A percentile compares a stretch with the other conserved stretches of the same genome.
Evolutionary conservation across 2,113 vertebrate species (phyloP).

Genomic region (Odobenus rosmarus): DNA sequence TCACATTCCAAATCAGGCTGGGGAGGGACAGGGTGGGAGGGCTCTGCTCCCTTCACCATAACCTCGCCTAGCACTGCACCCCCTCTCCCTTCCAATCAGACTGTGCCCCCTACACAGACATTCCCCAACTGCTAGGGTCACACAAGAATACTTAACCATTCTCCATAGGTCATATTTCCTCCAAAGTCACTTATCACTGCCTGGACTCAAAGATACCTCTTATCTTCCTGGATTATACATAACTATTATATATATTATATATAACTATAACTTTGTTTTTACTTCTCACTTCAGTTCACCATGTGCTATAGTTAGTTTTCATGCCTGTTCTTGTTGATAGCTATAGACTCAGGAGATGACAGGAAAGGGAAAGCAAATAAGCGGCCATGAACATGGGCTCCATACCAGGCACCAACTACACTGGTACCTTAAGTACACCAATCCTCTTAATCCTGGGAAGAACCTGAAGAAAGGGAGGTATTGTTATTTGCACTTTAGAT

Average conservation of each 20-base stretch:
- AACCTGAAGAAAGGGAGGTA: background rate
- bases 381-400: background rate
- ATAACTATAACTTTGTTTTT: background rate
- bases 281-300: background rate
- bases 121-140: background rate
- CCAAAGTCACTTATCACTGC: background rate
- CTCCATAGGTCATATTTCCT: background rate
- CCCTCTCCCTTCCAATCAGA: background rate
- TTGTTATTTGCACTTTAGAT: conserved; percentile 6
- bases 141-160: background rate
- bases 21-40: background rate
- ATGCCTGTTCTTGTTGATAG: background rate
- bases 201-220: background rate
- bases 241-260: no score
- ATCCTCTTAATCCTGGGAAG: background rate
- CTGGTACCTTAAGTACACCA: background rate
- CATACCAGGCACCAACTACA: background rate
- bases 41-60: background rate
- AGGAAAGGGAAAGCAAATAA: background rate
- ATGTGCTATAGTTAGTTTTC: background rate
- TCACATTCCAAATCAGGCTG: background rate
- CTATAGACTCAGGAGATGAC: background rate
- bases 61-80: background rate
- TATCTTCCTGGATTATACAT: background rate
- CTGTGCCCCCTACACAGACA: no score